Evolutionary conservation across 2,888 invertebrate genomes (phyloP).

Genomic region (Calliscelio sp.): DNA sequence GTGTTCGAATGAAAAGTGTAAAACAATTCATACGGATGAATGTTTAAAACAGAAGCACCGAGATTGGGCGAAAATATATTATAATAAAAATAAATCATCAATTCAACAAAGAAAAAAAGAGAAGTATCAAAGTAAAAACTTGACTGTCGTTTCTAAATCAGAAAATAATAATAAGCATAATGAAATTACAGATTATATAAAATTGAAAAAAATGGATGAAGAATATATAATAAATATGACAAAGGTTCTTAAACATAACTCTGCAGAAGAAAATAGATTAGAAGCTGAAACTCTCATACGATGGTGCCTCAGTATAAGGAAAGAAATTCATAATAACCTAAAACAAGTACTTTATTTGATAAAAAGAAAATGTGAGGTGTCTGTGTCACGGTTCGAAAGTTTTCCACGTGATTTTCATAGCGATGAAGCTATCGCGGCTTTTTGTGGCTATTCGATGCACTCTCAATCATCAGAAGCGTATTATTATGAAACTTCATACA

Average conservation of each 20-base stretch:
- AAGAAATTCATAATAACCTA: slow-evolving; percentile 1
- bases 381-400: not conserved
- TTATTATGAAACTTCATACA: too few species aligned
- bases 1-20: too few species aligned
- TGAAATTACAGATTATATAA: not conserved
- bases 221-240: not conserved
- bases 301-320: slow-evolving; percentile 9
- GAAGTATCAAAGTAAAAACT: not conserved
- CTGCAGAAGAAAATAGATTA: slow-evolving; percentile 21
- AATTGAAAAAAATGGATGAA: not conserved
- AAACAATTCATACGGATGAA: too few species aligned
- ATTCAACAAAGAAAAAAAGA: too few species aligned
- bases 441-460: too few species aligned
- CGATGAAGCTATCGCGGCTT: not conserved
- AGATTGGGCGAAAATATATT: too few species aligned
- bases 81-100: too few species aligned
- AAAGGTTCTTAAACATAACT: slow-evolving; percentile 4
- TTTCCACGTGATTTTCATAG: not conserved
- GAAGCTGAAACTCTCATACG: slow-evolving; percentile 16
- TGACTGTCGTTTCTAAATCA: not conserved
- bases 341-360: not conserved
- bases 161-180: not conserved
- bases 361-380: slow-evolving; percentile 30
- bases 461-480: too few species aligned
- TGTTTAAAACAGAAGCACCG: too few species aligned